Evolutionary conservation across 1,140 invertebrate species (phyloP), one percentile per base, ranked within the genome.

Genomic region (Ips nitidus): DNA sequence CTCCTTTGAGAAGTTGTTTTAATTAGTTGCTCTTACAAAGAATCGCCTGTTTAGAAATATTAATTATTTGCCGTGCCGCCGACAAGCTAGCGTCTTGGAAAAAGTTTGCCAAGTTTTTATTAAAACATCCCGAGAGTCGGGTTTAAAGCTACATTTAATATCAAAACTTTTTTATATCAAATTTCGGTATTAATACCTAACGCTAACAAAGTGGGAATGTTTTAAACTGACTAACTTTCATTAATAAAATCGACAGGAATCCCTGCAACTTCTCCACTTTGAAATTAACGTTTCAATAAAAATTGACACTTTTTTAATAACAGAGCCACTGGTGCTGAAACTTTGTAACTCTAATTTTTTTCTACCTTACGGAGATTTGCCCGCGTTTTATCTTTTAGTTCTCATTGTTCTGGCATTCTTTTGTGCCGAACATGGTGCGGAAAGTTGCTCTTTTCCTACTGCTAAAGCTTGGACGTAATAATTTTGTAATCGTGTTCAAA

Each of bases 81-180:
- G 63, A 57, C 63, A 45, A 55, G 66, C 59, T 52, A 47, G 57
- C 45, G 55, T 60, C 61, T 22, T 45, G 66, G 59, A 62, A 41
- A 64, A 70, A 62, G 6, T 39, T 70, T 70, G 45, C 39, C 8
- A 70, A 70, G 68, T 70, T 64, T 61, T 70, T 70, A 70, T 70
- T 70, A 57, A 70, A 70, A 58, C 50, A 52, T 56, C 52, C 8
- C 42, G 59, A 22, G 47, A 22, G 36, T 38, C 61, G 36, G 42
- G 58, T 64, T 63, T 63, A 53, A 64, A 70, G 47, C 42, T 61
- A 64, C 57, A 64, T 53, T 64, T 70, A 50, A 57, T 70, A 45
- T 36, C 22, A 63, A 70, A 70, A 69, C 41, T 70, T 70, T 69
- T 66, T 52, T 47, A 7, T 56, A 50, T 47, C 3, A 64, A 43